Conservation (phyloP, 2,113 vertebrate genomes). For the Oceanites oceanicus region DNA sequence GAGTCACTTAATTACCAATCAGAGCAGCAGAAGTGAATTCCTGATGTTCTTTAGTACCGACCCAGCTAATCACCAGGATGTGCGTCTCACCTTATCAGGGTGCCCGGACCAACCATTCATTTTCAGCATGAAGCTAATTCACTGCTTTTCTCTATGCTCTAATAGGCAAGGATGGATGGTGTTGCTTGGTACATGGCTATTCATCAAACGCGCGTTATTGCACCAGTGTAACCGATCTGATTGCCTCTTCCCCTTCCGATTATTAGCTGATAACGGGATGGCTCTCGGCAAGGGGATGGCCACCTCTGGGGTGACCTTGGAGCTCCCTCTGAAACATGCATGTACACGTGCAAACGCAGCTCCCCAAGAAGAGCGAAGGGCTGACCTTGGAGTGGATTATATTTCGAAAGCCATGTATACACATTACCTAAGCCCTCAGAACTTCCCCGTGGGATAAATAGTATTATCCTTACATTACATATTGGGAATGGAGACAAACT, state of each 20-base stretch:
- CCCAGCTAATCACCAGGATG: constrained; percentile 40
- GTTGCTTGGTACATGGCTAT: neutral
- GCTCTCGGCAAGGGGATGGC: neutral
- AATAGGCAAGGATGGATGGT: constrained; percentile 49
- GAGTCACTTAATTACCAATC: constrained; percentile 96
- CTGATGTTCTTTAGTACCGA: constrained; percentile 73
- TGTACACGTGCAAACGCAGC: neutral
- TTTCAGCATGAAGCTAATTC: neutral
- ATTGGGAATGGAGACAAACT: constrained; percentile 12
- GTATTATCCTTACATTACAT: constrained; percentile 51
- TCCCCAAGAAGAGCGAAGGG: neutral
- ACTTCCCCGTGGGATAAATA: constrained; percentile 26
- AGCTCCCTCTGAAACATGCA: neutral
- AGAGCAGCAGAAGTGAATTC: constrained; percentile 76
- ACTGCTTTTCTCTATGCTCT: neutral
- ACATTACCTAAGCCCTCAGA: constrained; percentile 4
- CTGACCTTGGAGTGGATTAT: constrained; percentile 49
- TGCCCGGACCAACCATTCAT: neutral
- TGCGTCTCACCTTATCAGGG: constrained; percentile 30
- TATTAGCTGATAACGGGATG: neutral
- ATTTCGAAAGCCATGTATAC: neutral
- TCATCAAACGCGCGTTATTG: neutral
- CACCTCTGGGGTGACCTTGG: neutral
- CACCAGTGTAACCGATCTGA: neutral
- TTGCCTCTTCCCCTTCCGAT: neutral